Conservation (phyloP, 2,888 invertebrate genomes). For the Apotomis betuletana region DNA sequence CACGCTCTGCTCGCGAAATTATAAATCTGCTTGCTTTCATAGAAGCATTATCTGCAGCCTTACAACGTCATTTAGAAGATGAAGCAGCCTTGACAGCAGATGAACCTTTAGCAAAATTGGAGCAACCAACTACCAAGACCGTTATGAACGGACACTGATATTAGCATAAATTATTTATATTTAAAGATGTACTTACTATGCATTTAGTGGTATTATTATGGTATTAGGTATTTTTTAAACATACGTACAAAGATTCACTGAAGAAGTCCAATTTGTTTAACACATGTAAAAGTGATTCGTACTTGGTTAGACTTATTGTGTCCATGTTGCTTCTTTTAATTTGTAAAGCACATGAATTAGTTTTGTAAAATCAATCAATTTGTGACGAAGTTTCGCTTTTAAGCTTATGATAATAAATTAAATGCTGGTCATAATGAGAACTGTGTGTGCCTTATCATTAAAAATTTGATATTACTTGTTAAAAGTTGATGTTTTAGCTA, state of each 20-base stretch:
- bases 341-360: too few relatives aligned
- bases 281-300: too few relatives aligned
- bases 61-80: constrained; percentile 58
- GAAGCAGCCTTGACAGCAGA: constrained; percentile 49
- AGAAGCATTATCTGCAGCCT: constrained; percentile 56
- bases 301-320: too few relatives aligned
- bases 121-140: neutral
- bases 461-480: neutral
- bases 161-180: neutral
- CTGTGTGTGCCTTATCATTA: constrained; percentile 1
- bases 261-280: too few relatives aligned
- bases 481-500: neutral
- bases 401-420: too few relatives aligned
- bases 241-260: too few relatives aligned
- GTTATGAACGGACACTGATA: constrained; percentile 34
- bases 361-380: too few relatives aligned
- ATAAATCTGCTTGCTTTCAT: constrained; percentile 52
- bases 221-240: too few relatives aligned
- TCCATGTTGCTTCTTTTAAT: too few relatives aligned
- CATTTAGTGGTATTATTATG: too few relatives aligned
- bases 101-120: constrained; percentile 20
- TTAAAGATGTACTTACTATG: neutral
- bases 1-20: constrained; percentile 24
- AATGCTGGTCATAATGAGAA: neutral
- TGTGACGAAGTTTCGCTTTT: too few relatives aligned